Conservation (phyloP, 2,797 vertebrate species). For the Arrhamphus sclerolepis region DNA sequence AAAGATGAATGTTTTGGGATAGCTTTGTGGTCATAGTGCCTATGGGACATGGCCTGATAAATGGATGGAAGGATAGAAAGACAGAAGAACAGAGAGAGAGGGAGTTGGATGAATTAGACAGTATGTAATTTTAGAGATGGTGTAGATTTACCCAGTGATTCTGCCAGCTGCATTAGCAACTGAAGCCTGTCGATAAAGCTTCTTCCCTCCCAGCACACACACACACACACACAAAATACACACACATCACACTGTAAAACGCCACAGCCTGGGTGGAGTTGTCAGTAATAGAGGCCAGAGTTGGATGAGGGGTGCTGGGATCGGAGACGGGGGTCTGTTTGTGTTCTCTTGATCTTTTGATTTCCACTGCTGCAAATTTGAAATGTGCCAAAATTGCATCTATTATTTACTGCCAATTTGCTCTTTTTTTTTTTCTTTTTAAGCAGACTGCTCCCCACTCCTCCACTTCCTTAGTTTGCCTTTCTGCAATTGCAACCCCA, state of each 20-base stretch:
- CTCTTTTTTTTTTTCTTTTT: constrained; percentile 64
- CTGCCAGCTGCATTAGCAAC: constrained; percentile 80
- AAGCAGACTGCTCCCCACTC: constrained; percentile 52
- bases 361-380: constrained; percentile 79
- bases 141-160: constrained; percentile 82
- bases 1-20: constrained; percentile 19
- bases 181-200: constrained; percentile 79
- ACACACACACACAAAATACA: constrained; percentile 26
- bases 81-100: constrained; percentile 29
- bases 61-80: constrained; percentile 28
- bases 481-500: constrained; percentile 51
- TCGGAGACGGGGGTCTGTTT: constrained; percentile 62
- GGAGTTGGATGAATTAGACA: constrained; percentile 63
- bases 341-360: constrained; percentile 82
- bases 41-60: constrained; percentile 21
- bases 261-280: constrained; percentile 61
- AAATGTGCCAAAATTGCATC: constrained; percentile 83
- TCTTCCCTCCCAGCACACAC: constrained; percentile 47
- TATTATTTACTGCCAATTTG: constrained; percentile 86
- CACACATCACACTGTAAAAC: constrained; percentile 31
- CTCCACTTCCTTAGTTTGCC: constrained; percentile 34
- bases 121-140: constrained; percentile 82
- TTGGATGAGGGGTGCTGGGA: constrained; percentile 49
- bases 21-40: constrained; percentile 33
- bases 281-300: constrained; percentile 74